phyloP scores from a whole-genome alignment of 1,140 invertebrate species.

The Delia radicum region DNA sequence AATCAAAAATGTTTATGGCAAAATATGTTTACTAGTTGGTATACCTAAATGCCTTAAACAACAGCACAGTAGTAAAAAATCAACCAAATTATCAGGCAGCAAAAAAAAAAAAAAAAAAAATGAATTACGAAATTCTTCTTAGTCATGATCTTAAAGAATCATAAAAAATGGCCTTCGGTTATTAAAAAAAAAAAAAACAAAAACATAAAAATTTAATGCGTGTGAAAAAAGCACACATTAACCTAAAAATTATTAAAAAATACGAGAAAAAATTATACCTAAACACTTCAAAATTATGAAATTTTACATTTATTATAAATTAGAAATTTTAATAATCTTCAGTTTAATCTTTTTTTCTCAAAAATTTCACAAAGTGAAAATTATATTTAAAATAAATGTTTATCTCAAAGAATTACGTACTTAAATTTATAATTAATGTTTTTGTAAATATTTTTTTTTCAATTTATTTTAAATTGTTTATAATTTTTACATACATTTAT shows the following conservation, averaged over 20 bases:
- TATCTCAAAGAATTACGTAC: not conserved
- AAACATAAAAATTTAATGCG: not conserved
- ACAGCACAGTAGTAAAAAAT: too few species aligned
- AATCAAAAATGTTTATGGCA: not conserved
- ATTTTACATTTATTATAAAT: not conserved
- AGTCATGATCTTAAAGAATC: not conserved
- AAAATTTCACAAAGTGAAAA: not conserved
- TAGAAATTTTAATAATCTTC: not conserved
- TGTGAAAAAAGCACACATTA: not conserved
- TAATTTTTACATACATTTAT: not conserved
- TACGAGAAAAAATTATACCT: not conserved
- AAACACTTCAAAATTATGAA: not conserved
- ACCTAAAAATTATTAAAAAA: not conserved
- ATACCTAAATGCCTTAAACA: not conserved
- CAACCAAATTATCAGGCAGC: not conserved
- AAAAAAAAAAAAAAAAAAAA: too few species aligned
- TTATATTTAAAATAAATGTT: not conserved
- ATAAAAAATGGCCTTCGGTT: not conserved
- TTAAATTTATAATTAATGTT: too few species aligned
- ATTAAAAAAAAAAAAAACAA: not conserved
- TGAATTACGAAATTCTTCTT: not conserved
- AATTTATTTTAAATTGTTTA: not conserved
- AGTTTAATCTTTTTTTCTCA: not conserved
- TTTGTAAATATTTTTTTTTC: too few species aligned
- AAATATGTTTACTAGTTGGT: not conserved